Evolutionary conservation across 2,888 invertebrate species (phyloP).

Genomic region (Strigamia crassipes): DNA sequence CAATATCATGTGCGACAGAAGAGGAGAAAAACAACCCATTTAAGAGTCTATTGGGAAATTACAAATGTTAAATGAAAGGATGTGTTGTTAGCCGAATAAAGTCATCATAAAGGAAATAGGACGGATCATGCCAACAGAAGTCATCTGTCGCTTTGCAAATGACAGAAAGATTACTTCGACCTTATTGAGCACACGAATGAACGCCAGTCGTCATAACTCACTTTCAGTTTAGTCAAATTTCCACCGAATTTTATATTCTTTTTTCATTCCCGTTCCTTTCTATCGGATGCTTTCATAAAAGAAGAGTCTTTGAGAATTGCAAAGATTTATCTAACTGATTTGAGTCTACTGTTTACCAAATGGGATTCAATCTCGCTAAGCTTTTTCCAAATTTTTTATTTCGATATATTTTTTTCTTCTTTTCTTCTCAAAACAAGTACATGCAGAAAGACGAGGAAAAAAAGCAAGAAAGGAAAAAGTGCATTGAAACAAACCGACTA

Average conservation of each 20-base stretch:
- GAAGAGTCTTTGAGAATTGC: slow-evolving; percentile 6
- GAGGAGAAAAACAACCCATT: background rate
- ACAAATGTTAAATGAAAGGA: slow-evolving; percentile 3
- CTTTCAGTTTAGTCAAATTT: slow-evolving; percentile 5
- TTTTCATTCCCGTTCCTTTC: background rate
- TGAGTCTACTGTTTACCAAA: slow-evolving; percentile 31
- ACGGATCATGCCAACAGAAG: background rate
- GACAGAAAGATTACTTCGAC: slow-evolving; percentile 1
- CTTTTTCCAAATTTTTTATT: background rate
- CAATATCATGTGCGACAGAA: background rate
- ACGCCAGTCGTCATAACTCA: slow-evolving; percentile 7
- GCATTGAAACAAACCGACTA: slow-evolving; percentile 4
- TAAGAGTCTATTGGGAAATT: slow-evolving; percentile 14
- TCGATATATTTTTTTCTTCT: background rate
- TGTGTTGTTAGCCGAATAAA: background rate
- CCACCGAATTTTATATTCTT: slow-evolving; percentile 11
- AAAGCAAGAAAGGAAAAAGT: background rate
- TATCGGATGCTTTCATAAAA: background rate
- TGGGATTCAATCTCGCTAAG: background rate
- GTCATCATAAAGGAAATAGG: background rate
- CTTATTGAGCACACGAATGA: slow-evolving; percentile 22
- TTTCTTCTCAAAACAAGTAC: background rate
- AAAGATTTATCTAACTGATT: slow-evolving; percentile 29
- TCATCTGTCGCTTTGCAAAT: slow-evolving; percentile 7
- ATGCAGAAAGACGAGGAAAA: background rate